phyloP scores from a whole-genome alignment of 2,888 invertebrate species.

The Aricia artaxerxes region DNA sequence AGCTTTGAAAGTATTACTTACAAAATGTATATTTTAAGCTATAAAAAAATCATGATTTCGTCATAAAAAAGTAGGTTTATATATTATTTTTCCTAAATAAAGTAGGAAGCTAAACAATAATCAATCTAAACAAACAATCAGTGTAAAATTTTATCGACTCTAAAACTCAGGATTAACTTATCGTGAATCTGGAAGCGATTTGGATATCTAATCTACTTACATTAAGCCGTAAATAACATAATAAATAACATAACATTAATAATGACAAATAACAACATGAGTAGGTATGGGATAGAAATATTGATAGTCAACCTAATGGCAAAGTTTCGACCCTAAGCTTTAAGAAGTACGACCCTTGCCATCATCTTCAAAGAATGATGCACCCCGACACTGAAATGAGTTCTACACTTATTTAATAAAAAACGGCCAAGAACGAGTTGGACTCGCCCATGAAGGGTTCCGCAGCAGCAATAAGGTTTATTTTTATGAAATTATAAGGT shows the following conservation, averaged over 20 bases:
- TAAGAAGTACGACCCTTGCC: too few species aligned
- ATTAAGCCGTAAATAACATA: background rate
- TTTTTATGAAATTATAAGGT: too few species aligned
- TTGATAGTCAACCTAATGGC: background rate
- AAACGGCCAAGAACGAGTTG: too few species aligned
- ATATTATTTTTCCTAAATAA: background rate
- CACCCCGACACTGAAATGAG: too few species aligned
- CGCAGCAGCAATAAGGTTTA: too few species aligned
- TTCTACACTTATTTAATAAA: too few species aligned
- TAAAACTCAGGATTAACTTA: conserved; percentile 12
- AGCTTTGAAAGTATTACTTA: too few species aligned
- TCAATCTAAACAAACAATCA: background rate
- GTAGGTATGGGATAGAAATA: background rate
- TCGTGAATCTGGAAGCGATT: conserved; percentile 12
- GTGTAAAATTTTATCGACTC: background rate
- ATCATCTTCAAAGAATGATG: too few species aligned
- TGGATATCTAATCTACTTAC: background rate
- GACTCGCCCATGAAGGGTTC: too few species aligned
- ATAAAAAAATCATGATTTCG: too few species aligned
- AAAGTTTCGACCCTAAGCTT: background rate
- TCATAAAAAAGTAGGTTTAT: too few species aligned
- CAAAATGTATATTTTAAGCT: too few species aligned
- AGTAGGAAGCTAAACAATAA: background rate
- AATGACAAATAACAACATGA: background rate
- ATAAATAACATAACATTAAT: background rate